Percentiles rank a stretch among this genome's conserved stretches.
These are phyloP conservation scores for Harpagoxenus sublaevis DNA, from an alignment of 2,888 invertebrate genomes.

Conservation along the genomic window DNA sequence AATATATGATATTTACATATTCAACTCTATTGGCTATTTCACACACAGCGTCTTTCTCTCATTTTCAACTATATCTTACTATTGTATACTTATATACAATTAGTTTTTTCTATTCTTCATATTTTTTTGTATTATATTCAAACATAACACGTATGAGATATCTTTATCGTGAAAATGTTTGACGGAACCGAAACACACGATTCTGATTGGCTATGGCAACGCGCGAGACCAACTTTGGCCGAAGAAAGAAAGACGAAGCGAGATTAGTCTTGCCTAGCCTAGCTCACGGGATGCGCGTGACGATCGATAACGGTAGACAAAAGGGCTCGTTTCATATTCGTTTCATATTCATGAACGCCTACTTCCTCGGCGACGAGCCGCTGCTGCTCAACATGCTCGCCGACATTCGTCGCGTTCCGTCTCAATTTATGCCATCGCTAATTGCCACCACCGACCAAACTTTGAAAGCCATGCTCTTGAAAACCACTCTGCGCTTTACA, in stretches of 20 bases:
- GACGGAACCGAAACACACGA: not conserved
- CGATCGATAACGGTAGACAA: conserved; percentile 65
- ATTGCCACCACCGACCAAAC: conserved; percentile 74
- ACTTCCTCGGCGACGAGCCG: conserved; percentile 47
- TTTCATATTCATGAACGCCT: conserved; percentile 80
- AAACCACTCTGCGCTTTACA: conserved; percentile 66
- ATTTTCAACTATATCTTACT: not conserved
- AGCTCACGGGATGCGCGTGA: not conserved
- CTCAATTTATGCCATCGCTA: conserved; percentile 77
- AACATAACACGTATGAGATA: not conserved
- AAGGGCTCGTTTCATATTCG: conserved; percentile 77
- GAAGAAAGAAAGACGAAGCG: not conserved
- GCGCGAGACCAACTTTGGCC: not conserved
- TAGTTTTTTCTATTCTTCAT: not conserved
- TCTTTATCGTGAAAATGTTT: not conserved
- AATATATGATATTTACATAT: not conserved
- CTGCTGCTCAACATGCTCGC: conserved; percentile 70
- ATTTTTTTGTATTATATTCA: not conserved
- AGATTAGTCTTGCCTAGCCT: not conserved
- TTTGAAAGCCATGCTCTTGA: conserved; percentile 52
- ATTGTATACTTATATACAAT: not conserved
- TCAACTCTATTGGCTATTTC: not conserved
- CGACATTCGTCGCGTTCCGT: conserved; percentile 70
- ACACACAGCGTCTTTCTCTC: not conserved
- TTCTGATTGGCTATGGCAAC: not conserved